These are phyloP conservation scores for Rhinogobio ventralis DNA, from an alignment of 2,797 vertebrate species.

Conservation along the genomic window DNA sequence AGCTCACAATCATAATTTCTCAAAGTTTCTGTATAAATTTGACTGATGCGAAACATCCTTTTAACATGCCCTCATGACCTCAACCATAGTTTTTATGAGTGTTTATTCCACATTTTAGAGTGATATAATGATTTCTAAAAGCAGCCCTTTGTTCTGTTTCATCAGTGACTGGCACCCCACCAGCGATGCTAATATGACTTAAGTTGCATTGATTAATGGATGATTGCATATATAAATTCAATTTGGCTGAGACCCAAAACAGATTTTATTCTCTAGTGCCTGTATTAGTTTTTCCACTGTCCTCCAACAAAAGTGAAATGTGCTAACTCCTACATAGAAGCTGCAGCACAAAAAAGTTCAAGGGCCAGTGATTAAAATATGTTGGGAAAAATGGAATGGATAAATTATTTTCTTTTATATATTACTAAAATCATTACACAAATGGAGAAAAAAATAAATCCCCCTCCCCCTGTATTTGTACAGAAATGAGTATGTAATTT, in stretches of 20 bases:
- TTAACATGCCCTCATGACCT: neutral
- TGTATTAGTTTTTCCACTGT: constrained; percentile 36
- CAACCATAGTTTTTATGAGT: neutral
- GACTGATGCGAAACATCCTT: neutral
- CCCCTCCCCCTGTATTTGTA: no score
- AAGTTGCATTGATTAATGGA: constrained; percentile 61
- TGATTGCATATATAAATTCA: constrained; percentile 63
- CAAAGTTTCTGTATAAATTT: neutral
- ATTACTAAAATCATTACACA: neutral
- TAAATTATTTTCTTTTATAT: neutral
- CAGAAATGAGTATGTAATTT: no score
- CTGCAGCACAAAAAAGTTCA: neutral
- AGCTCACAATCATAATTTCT: neutral
- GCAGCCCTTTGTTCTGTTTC: constrained; percentile 52
- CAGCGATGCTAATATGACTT: constrained; percentile 60
- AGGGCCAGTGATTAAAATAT: neutral
- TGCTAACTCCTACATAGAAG: neutral
- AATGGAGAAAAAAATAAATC: neutral
- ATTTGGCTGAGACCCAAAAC: constrained; percentile 60
- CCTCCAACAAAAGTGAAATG: constrained; percentile 38
- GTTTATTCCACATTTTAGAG: constrained; percentile 39
- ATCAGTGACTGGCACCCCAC: constrained; percentile 61
- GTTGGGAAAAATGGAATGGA: neutral
- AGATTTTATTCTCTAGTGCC: constrained; percentile 38
- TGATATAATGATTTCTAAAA: constrained; percentile 58